These are phyloP conservation scores for Halichondria panicea DNA, from an alignment of 37 sponge, comb jelly and placozoan genomes.

Conservation along the genomic window DNA sequence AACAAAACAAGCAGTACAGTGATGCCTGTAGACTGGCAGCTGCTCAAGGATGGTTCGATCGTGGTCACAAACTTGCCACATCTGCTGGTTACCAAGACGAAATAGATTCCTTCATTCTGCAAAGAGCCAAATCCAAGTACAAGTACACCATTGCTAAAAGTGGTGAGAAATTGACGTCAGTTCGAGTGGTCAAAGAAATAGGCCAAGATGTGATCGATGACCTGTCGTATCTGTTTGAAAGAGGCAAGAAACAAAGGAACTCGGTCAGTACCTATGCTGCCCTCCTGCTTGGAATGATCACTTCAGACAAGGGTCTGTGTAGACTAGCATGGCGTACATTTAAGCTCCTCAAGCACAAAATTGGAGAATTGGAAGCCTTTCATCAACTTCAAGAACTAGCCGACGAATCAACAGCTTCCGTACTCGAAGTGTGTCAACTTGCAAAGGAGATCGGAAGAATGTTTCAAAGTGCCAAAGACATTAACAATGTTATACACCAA, in stretches of 20 bases:
- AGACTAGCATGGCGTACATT: constrained; percentile 10
- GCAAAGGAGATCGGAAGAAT: constrained; percentile 1
- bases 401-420: background rate
- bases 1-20: constrained; percentile 2
- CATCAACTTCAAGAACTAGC: constrained; percentile 3
- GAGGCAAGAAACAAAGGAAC: background rate
- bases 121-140: constrained; percentile 1
- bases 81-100: background rate
- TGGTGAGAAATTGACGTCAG: no score
- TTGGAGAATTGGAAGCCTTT: constrained; percentile 47
- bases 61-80: constrained; percentile 5
- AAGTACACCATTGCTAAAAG: background rate
- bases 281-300: constrained; percentile 21
- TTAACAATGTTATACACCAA: constrained; percentile 23
- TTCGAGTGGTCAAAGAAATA: background rate
- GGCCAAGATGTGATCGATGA: background rate
- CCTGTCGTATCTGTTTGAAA: background rate
- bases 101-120: constrained; percentile 5
- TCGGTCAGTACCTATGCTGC: constrained; percentile 7
- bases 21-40: constrained; percentile 22
- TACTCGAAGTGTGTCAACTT: constrained; percentile 23
- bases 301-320: background rate
- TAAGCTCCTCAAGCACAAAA: constrained; percentile 3
- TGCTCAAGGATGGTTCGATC: constrained; percentile 30
- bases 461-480: background rate